These are phyloP conservation scores for Panulirus ornatus DNA, from an alignment of 1,140 invertebrate genomes.

Conservation along the genomic window DNA sequence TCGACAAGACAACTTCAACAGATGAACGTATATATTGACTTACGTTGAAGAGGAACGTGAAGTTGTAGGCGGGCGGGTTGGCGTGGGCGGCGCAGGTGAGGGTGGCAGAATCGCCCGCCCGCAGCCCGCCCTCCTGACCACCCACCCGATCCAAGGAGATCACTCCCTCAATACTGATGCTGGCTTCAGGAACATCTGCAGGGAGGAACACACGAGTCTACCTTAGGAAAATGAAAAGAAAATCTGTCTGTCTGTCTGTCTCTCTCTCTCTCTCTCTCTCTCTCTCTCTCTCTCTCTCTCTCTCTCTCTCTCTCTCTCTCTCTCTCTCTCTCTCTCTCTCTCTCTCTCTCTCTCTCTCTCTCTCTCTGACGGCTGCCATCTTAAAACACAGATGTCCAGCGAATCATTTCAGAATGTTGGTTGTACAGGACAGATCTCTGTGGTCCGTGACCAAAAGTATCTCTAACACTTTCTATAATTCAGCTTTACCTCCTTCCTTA, in stretches of 20 bases:
- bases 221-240: no score
- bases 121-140: conserved; percentile 7
- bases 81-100: conserved; percentile 48
- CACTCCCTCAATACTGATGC: conserved; percentile 48
- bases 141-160: not conserved
- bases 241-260: not conserved
- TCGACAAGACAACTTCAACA: no score
- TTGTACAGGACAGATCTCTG: no score
- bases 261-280: not conserved
- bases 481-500: no score
- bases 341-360: not conserved
- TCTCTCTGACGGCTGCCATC: not conserved
- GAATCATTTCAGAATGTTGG: no score
- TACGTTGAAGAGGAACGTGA: conserved; percentile 63
- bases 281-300: conserved; percentile 17
- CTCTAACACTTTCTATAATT: no score
- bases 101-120: conserved; percentile 54
- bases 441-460: no score
- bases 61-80: conserved; percentile 56
- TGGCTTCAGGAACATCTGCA: conserved; percentile 59
- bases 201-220: no score
- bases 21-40: not conserved
- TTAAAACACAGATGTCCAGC: no score
- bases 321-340: conserved; percentile 3
- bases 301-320: conserved; percentile 9